These are phyloP conservation scores for Pseudonaja textilis DNA, from an alignment of 2,113 vertebrate species.

Conservation along the genomic window DNA sequence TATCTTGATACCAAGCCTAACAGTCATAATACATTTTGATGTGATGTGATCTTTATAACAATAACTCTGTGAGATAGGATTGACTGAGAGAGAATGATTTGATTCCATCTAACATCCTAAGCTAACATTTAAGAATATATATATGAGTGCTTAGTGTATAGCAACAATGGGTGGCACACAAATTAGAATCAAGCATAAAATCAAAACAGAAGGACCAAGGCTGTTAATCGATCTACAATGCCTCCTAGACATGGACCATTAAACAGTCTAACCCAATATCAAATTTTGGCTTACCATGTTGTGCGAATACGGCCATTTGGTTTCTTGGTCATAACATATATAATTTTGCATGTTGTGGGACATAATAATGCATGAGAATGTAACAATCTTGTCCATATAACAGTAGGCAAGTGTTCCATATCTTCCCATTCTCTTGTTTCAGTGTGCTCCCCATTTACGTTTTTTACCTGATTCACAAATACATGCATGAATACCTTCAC, in stretches of 20 bases:
- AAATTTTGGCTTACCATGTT: not conserved
- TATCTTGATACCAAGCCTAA: not conserved
- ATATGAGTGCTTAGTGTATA: not conserved
- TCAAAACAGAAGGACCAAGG: not conserved
- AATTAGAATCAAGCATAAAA: not conserved
- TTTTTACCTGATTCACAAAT: not conserved
- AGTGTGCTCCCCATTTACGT: not conserved
- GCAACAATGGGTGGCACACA: not conserved
- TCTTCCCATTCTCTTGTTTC: not conserved
- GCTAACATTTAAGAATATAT: not conserved
- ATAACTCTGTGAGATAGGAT: not conserved
- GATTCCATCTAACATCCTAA: not conserved
- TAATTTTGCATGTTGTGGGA: not conserved
- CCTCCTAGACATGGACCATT: not conserved
- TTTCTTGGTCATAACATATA: not conserved
- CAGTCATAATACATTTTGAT: not conserved
- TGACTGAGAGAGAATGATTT: not conserved
- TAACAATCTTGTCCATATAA: not conserved
- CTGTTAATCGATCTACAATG: not conserved
- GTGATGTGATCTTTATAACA: not conserved
- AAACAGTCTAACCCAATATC: not conserved
- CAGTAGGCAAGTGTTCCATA: not conserved
- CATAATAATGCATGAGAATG: not conserved
- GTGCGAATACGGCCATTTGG: not conserved
- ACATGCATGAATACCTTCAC: not conserved